Percentiles rank a stretch among this genome's conserved stretches.
Evolutionary conservation across 2,888 invertebrate species (phyloP).

Genomic region (Amitus sp.): DNA sequence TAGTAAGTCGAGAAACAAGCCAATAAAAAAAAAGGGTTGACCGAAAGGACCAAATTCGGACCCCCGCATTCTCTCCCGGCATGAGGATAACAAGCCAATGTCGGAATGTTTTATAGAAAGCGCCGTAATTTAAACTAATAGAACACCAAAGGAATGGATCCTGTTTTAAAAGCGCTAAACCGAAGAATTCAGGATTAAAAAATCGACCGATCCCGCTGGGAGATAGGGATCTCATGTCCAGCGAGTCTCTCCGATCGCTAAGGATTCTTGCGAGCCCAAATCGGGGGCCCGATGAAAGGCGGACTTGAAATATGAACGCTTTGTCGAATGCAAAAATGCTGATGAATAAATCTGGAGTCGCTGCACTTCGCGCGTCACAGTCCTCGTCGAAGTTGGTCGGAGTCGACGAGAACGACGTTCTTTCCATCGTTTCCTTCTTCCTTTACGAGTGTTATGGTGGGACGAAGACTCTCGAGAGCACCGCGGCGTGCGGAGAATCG

Average conservation of each 20-base stretch:
- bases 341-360: conserved; percentile 23
- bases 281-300: background rate
- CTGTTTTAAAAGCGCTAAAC: conserved; percentile 12
- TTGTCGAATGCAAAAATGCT: background rate
- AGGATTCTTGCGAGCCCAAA: background rate
- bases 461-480: conserved; percentile 20
- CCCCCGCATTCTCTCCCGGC: too few species aligned
- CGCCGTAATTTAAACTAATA: conserved; percentile 27
- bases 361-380: conserved; percentile 18
- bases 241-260: background rate
- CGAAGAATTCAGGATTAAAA: background rate
- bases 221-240: background rate
- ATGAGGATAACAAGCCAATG: too few species aligned
- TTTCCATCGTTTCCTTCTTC: conserved; percentile 14
- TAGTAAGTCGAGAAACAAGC: too few species aligned
- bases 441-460: background rate
- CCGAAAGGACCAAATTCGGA: too few species aligned
- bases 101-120: conserved; percentile 35
- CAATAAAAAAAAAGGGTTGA: too few species aligned
- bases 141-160: conserved; percentile 20
- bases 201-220: background rate
- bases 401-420: conserved; percentile 11
- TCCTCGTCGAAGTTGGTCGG: background rate
- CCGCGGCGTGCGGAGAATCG: conserved; percentile 45
- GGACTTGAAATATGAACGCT: conserved; percentile 1